Evolutionary conservation across 1,140 invertebrate genomes (phyloP), one percentile per base, ranked within the genome.

Genomic region (Drosophila orosa): DNA sequence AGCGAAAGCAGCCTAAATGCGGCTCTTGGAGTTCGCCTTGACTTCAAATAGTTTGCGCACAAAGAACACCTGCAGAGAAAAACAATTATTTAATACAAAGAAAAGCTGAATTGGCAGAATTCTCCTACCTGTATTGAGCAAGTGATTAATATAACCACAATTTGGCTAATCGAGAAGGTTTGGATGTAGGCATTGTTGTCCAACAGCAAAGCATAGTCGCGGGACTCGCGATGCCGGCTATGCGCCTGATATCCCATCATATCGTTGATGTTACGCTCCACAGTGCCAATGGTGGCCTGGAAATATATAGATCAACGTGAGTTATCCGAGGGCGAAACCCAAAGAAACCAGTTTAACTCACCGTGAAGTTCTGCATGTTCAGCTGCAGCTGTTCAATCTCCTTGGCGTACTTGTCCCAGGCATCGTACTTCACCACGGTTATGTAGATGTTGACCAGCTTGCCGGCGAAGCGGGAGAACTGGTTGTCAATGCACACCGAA

Each of bases 361-460:
- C 96, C 24, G 98, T 98, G 90, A 98, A 98, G 92, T 98, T 98
- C 61, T 95, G 95, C 54, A 98, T 97, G 76, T 97, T 96, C 68
- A 98, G 93, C 89, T 98, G 96, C 56, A 98, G 89, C 39, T 97
- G 95, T 91, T 98, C 96, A 5, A 99, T 93, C 93, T 99, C 98
- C 90, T 97, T 95, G 0, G 96, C 95, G 84, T 97, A 98, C 89
- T 96, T 95, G 75, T 98, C 96, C 98, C 98, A 99, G 90, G 98
- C 95, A 90, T 98, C 97, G 82, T 98, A 97, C 94, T 96, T 95
- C 35, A 98, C 98, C 1, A 98, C 97, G 1, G 97, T 98, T 4
- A 99, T 94, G 85, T 99, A 99, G 24, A 99, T 93, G 92, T 98
- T 98, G 15, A 99, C 96, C 63, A 99, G 92, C 93, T 99, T 99